A percentile compares a stretch with the other conserved stretches of the same genome.
These are phyloP conservation scores for Drosophila nigricruria DNA, from an alignment of 2,888 invertebrate species.

Conservation along the genomic window DNA sequence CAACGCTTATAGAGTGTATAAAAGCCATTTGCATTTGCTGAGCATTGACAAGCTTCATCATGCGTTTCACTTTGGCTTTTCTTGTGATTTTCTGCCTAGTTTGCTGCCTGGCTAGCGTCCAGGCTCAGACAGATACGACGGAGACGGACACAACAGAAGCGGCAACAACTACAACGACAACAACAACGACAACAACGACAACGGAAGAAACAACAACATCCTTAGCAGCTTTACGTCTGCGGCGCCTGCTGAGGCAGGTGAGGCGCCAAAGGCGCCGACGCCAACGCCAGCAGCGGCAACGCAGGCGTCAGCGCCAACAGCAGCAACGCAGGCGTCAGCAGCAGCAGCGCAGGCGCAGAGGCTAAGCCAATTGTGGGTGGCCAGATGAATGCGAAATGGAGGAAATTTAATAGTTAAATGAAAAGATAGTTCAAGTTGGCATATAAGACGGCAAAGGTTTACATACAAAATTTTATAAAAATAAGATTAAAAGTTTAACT, in stretches of 20 bases:
- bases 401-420: not conserved
- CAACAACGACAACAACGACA: not conserved
- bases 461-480: not conserved
- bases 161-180: not conserved
- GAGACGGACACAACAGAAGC: not conserved
- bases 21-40: not conserved
- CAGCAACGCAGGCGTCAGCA: not conserved
- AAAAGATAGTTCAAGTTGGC: not conserved
- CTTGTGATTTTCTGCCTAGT: not conserved
- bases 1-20: not conserved
- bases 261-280: slow-evolving; percentile 3
- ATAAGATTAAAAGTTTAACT: too few species aligned
- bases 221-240: not conserved
- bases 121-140: not conserved
- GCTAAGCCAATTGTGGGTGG: not conserved
- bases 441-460: not conserved
- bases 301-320: slow-evolving; percentile 9
- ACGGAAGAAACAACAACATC: slow-evolving; percentile 16
- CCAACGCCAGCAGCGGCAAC: not conserved
- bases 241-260: not conserved
- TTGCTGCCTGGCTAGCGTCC: not conserved
- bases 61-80: slow-evolving; percentile 6
- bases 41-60: slow-evolving; percentile 3
- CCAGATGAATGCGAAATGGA: not conserved
- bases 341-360: slow-evolving; percentile 5